Conservation (phyloP, 2,888 invertebrate genomes). For the Automeris io region DNA sequence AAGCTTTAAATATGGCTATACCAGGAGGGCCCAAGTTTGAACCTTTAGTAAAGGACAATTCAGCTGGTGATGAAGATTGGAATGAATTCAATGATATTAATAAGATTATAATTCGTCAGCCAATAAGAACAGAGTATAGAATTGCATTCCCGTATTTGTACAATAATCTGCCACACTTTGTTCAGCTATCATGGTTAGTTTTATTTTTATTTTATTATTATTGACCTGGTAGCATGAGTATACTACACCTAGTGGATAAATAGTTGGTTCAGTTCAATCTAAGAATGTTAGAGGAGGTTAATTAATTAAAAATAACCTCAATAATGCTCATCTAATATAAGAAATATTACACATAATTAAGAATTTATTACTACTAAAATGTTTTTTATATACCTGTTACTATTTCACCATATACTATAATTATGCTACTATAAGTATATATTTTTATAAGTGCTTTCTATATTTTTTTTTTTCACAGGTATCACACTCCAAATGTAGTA, state of each 20-base stretch:
- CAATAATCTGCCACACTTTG: slow-evolving; percentile 99
- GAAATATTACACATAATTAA: too few species aligned
- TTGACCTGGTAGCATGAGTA: too few species aligned
- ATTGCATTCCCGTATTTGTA: slow-evolving; percentile 99
- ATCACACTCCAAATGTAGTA: slow-evolving; percentile 99
- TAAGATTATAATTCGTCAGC: slow-evolving; percentile 99
- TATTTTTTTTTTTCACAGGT: slow-evolving; percentile 78
- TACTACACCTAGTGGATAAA: too few species aligned
- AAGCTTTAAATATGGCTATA: slow-evolving; percentile 99
- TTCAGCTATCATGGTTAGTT: slow-evolving; percentile 97
- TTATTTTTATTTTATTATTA: slow-evolving; percentile 7
- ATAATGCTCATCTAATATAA: too few species aligned
- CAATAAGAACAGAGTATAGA: slow-evolving; percentile 98
- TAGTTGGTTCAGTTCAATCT: too few species aligned
- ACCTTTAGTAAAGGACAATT: slow-evolving; percentile 98
- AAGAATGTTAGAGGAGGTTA: too few species aligned
- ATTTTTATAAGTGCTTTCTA: slow-evolving; percentile 1
- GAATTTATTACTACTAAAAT: too few species aligned
- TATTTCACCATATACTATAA: too few species aligned
- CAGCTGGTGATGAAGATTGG: slow-evolving; percentile 99
- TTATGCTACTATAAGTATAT: too few species aligned
- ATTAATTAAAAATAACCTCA: too few species aligned
- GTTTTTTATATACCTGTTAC: too few species aligned
- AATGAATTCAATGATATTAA: slow-evolving; percentile 99
- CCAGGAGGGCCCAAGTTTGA: slow-evolving; percentile 99